These are phyloP conservation scores for Carcina quercana DNA, from an alignment of 2,888 invertebrate genomes.

Conservation along the genomic window DNA sequence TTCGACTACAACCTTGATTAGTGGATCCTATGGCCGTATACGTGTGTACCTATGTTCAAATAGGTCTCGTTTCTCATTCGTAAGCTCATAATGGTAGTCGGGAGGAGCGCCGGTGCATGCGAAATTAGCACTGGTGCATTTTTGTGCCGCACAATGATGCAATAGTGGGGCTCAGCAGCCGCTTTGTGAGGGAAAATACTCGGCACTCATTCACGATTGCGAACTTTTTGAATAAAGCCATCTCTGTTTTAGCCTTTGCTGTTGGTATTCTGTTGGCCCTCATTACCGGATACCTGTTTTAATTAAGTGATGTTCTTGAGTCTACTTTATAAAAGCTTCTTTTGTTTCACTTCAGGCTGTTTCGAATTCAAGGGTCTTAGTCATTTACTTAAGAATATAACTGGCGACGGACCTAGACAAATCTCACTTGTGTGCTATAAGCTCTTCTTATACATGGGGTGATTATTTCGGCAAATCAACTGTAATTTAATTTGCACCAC, in stretches of 20 bases:
- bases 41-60: too few relatives aligned
- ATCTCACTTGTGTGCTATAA: too few relatives aligned
- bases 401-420: too few relatives aligned
- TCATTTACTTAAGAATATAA: too few relatives aligned
- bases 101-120: conserved; percentile 42
- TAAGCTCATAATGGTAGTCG: conserved; percentile 52
- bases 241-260: conserved; percentile 41
- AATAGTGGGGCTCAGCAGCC: conserved; percentile 44
- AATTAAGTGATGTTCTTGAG: not conserved
- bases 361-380: too few relatives aligned
- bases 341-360: too few relatives aligned
- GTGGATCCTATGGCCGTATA: too few relatives aligned
- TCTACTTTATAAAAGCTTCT: not conserved
- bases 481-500: too few relatives aligned
- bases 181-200: conserved; percentile 48
- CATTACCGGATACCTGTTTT: conserved; percentile 27
- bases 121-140: conserved; percentile 61
- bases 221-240: conserved; percentile 55
- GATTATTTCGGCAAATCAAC: too few relatives aligned
- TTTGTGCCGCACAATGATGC: conserved; percentile 64
- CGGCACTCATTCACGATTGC: conserved; percentile 44
- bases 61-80: conserved; percentile 28
- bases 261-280: conserved; percentile 32
- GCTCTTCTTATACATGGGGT: too few relatives aligned
- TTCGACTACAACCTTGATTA: too few relatives aligned